These are phyloP conservation scores for Sebastes miniatus DNA, from an alignment of 2,797 vertebrate genomes.

Conservation along the genomic window DNA sequence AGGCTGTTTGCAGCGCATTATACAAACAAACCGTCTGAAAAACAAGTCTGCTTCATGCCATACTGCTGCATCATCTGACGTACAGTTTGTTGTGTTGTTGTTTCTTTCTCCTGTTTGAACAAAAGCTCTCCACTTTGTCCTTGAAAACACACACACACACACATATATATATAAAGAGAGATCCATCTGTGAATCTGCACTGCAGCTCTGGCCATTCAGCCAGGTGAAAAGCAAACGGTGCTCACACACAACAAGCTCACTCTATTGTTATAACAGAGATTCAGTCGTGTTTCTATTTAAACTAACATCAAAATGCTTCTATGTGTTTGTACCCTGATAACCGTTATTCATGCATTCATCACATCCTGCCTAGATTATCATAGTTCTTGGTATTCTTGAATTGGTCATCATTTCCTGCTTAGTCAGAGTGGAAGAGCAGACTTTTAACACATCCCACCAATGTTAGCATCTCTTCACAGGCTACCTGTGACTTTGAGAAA, in stretches of 20 bases:
- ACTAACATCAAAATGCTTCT: not conserved
- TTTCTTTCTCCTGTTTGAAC: not conserved
- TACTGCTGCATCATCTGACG: not conserved
- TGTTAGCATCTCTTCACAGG: not conserved
- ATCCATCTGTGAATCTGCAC: conserved; percentile 16
- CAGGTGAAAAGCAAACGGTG: not conserved
- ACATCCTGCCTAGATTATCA: not conserved
- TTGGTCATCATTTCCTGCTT: not conserved
- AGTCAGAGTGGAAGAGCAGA: not conserved
- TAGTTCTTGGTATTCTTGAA: not conserved
- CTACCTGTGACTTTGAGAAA: not conserved
- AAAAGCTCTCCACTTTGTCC: conserved; percentile 13
- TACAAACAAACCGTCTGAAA: conserved; percentile 12
- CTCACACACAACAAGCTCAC: not conserved
- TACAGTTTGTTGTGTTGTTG: not conserved
- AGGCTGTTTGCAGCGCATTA: not conserved
- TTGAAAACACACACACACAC: conserved; percentile 20
- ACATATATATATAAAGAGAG: not conserved
- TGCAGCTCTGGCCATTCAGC: conserved; percentile 1
- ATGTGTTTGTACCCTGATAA: not conserved
- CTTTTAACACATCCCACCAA: not conserved
- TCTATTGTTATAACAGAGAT: not conserved
- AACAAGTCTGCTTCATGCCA: not conserved
- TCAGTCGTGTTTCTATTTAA: not conserved
- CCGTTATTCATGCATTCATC: not conserved